Percentiles rank a stretch among this genome's conserved stretches.
Conservation (phyloP, 2,113 vertebrate species). For the Oryzias celebensis region DNA sequence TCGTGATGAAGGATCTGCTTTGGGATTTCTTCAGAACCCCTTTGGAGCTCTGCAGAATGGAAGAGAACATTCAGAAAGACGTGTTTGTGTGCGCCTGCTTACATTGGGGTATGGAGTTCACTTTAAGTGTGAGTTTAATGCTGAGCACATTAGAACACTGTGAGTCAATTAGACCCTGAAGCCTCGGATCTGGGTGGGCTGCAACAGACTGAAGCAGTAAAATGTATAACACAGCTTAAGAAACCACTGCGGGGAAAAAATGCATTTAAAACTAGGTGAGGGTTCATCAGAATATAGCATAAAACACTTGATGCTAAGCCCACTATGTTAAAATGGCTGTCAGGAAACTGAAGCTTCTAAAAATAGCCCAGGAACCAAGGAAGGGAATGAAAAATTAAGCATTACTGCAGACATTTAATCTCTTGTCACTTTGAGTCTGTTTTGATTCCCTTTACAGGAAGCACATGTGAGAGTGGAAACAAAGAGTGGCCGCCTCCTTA, state of each 20-base stretch:
- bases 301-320: constrained; percentile 44
- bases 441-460: constrained; percentile 31
- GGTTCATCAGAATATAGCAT: constrained; percentile 39
- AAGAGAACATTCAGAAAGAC: constrained; percentile 20
- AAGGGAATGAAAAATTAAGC: constrained; percentile 70
- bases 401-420: constrained; percentile 57
- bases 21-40: constrained; percentile 90
- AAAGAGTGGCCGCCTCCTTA: constrained; percentile 3
- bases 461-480: constrained; percentile 3
- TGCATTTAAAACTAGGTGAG: constrained; percentile 28
- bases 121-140: constrained; percentile 30
- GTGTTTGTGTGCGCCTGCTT: constrained; percentile 3
- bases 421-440: constrained; percentile 37
- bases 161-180: constrained; percentile 44
- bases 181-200: constrained; percentile 31
- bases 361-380: constrained; percentile 59
- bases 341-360: constrained; percentile 53
- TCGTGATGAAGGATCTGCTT: constrained; percentile 87
- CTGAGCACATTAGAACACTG: constrained; percentile 38
- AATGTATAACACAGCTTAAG: constrained; percentile 21
- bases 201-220: constrained; percentile 33
- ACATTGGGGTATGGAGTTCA: constrained; percentile 17
- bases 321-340: constrained; percentile 51
- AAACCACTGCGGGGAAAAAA: constrained; percentile 18
- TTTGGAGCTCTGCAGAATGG: constrained; percentile 83